Conservation (phyloP, 37 sponge, comb jelly and placozoan genomes). For the Halichondria panicea region DNA sequence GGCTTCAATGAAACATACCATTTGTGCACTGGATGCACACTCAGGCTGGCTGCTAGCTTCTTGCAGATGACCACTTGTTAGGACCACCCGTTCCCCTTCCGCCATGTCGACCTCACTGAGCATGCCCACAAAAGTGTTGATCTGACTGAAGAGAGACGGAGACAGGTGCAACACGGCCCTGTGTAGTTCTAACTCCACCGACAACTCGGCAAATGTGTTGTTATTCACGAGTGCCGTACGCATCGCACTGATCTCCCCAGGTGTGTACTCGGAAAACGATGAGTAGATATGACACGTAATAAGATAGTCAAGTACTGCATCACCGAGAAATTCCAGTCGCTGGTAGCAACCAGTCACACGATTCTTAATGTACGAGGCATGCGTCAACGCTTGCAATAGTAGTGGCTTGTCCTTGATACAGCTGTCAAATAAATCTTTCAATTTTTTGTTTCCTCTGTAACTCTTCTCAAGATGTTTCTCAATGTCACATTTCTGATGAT, state of each 20-base stretch:
- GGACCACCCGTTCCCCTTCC: background rate
- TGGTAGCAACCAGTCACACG: slow-evolving; percentile 91
- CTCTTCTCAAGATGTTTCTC: background rate
- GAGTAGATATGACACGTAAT: slow-evolving; percentile 78
- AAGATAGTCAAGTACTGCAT: slow-evolving; percentile 95
- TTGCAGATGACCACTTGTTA: too few relatives aligned
- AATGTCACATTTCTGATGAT: background rate
- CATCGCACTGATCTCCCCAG: slow-evolving; percentile 84
- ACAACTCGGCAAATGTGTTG: slow-evolving; percentile 72
- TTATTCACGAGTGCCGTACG: slow-evolving; percentile 94
- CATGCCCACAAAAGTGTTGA: slow-evolving; percentile 14
- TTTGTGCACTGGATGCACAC: too few relatives aligned
- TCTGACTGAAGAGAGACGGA: slow-evolving; percentile 47
- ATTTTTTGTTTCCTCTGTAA: background rate
- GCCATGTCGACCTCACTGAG: background rate
- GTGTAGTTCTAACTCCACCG: slow-evolving; percentile 50
- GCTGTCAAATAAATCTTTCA: slow-evolving; percentile 48
- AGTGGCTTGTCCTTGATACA: slow-evolving; percentile 64
- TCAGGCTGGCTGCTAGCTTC: too few relatives aligned
- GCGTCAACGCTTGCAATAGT: slow-evolving; percentile 92
- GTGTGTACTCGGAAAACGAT: slow-evolving; percentile 51
- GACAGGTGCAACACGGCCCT: slow-evolving; percentile 55
- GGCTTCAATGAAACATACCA: too few relatives aligned
- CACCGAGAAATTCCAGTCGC: slow-evolving; percentile 96
- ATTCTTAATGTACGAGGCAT: slow-evolving; percentile 88